Conservation (phyloP, 2,113 vertebrate species). For the Alouatta palliata region DNA sequence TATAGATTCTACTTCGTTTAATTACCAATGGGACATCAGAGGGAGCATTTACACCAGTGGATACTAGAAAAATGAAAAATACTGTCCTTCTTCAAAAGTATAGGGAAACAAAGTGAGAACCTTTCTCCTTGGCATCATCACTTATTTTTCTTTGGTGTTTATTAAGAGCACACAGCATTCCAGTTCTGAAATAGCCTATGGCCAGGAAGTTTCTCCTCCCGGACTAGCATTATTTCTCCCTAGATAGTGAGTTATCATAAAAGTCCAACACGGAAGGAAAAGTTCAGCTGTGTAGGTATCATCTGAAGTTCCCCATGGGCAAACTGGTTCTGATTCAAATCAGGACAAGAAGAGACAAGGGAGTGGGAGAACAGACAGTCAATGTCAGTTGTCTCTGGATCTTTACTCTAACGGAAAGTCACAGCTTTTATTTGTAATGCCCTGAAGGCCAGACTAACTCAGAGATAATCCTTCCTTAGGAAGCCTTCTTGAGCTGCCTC, state of each 20-base stretch:
- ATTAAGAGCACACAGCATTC: background rate
- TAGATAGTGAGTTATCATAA: background rate
- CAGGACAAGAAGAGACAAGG: background rate
- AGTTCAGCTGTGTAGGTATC: background rate
- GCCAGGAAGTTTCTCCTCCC: background rate
- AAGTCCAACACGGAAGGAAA: background rate
- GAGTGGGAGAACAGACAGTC: background rate
- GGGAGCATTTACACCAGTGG: background rate
- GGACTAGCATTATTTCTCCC: background rate
- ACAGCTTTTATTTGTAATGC: background rate
- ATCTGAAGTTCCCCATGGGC: background rate
- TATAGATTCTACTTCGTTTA: background rate
- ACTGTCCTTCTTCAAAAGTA: slow-evolving; percentile 5
- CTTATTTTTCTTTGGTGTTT: slow-evolving; percentile 19
- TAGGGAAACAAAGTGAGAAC: background rate
- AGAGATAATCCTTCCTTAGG: background rate
- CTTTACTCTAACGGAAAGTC: background rate
- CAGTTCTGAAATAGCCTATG: slow-evolving; percentile 9
- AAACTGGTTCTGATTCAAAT: background rate
- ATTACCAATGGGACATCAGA: background rate
- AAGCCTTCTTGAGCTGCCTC: background rate
- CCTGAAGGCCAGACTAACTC: background rate
- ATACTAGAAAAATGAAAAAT: slow-evolving; percentile 10
- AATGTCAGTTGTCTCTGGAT: background rate
- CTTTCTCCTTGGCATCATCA: background rate